A percentile compares a stretch with the other conserved stretches of the same genome.
phyloP scores from a whole-genome alignment of 2,797 vertebrate species.

The Rhabdomys pumilio region DNA sequence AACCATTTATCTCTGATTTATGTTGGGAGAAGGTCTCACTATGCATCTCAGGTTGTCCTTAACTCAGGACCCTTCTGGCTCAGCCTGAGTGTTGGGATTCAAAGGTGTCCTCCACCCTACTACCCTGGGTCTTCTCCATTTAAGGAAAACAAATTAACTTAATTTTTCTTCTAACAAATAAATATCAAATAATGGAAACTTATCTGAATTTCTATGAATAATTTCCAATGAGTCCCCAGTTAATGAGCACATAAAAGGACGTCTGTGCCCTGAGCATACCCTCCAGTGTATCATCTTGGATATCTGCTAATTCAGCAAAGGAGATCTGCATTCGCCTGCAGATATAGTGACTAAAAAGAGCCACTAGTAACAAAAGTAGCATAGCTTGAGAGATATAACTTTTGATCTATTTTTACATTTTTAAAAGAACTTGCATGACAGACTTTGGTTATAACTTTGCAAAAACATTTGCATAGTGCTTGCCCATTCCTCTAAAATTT shows the following conservation, averaged over 20 bases:
- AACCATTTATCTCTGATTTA: background rate
- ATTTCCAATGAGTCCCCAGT: background rate
- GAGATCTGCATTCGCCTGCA: accelerated
- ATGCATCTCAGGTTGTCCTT: background rate
- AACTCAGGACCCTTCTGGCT: background rate
- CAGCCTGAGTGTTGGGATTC: background rate
- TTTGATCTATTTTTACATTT: constrained; percentile 34
- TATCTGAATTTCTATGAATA: background rate
- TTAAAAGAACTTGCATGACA: background rate
- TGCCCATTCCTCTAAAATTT: background rate
- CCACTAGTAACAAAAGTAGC: background rate
- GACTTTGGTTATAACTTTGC: constrained; percentile 24
- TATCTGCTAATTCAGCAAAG: no score
- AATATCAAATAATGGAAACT: background rate
- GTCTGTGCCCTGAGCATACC: background rate
- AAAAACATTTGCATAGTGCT: constrained; percentile 52
- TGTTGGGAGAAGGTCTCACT: background rate
- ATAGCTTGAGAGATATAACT: background rate
- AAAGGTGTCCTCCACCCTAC: background rate
- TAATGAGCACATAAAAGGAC: background rate
- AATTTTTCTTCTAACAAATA: background rate
- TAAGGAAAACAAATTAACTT: background rate
- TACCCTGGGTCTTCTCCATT: background rate
- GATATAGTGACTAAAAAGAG: accelerated
- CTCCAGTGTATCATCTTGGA: background rate